Evolutionary conservation across 2,888 invertebrate genomes (phyloP).

Genomic region (Aplocera efformata): DNA sequence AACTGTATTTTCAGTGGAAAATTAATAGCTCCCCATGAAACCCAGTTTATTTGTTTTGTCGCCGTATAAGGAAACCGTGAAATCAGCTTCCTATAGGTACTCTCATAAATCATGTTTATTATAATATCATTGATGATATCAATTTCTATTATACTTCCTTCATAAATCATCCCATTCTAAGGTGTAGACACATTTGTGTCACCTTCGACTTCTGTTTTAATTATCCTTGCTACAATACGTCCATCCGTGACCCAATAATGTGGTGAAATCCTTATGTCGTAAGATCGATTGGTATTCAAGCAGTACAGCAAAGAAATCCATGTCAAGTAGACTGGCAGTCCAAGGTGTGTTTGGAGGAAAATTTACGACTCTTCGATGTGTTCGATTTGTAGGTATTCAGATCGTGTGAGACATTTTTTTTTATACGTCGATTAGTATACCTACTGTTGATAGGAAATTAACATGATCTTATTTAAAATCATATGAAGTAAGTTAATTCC

Average conservation of each 20-base stretch:
- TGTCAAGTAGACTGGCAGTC: conserved; percentile 72
- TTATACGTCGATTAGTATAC: conserved; percentile 8
- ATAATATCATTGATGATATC: conserved; percentile 10
- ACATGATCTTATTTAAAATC: too few species aligned
- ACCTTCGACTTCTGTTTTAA: conserved; percentile 39
- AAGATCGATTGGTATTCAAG: conserved; percentile 73
- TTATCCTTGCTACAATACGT: conserved; percentile 55
- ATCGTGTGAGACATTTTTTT: conserved; percentile 20
- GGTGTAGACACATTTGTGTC: conserved; percentile 35
- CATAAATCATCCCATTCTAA: conserved; percentile 30
- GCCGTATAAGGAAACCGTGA: conserved; percentile 11
- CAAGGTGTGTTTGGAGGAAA: conserved; percentile 66
- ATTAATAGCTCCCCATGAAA: conserved; percentile 8
- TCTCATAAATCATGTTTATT: conserved; percentile 17
- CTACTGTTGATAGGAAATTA: conserved; percentile 1
- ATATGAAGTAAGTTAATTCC: too few species aligned
- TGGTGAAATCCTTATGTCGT: conserved; percentile 77
- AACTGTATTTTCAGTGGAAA: conserved; percentile 14
- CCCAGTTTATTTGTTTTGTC: neutral
- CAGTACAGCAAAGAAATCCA: conserved; percentile 71
- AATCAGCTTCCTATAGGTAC: conserved; percentile 13
- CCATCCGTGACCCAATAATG: conserved; percentile 76
- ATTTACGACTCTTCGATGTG: conserved; percentile 53
- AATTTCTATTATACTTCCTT: conserved; percentile 26
- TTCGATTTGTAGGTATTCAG: conserved; percentile 41